Conservation (phyloP, 2,888 invertebrate genomes). For the Aromia moschata region DNA sequence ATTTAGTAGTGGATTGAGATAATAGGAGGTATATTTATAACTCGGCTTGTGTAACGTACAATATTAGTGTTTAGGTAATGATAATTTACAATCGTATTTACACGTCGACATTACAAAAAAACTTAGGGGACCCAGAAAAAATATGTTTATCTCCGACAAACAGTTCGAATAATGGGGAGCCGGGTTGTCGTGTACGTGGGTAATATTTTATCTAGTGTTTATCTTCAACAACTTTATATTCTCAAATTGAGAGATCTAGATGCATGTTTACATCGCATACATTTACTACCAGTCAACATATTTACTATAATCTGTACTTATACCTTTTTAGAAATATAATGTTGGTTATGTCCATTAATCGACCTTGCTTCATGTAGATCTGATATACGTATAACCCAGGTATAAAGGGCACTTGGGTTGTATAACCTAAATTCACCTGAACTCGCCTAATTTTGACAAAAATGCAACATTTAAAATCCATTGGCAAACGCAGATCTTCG, state of each 20-base stretch:
- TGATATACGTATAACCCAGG: no score
- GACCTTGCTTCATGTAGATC: no score
- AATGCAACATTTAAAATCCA: no score
- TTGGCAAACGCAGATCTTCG: no score
- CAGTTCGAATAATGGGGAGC: slow-evolving; percentile 6
- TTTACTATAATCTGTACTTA: not conserved
- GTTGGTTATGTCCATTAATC: no score
- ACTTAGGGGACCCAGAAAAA: slow-evolving; percentile 28
- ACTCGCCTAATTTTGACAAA: no score
- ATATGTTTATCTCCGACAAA: slow-evolving; percentile 32
- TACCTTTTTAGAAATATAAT: no score
- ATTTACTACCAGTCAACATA: slow-evolving; percentile 1
- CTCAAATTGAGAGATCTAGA: not conserved
- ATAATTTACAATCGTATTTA: slow-evolving; percentile 39
- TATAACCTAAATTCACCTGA: no score
- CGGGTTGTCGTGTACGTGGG: not conserved
- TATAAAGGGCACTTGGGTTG: no score
- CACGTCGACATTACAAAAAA: slow-evolving; percentile 30
- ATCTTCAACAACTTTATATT: not conserved
- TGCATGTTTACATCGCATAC: not conserved
- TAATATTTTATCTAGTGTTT: slow-evolving; percentile 1
- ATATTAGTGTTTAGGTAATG: slow-evolving; percentile 34
- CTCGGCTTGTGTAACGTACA: slow-evolving; percentile 29
- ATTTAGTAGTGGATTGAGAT: slow-evolving; percentile 22
- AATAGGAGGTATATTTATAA: slow-evolving; percentile 26